Evolutionary conservation across 2,888 invertebrate genomes (phyloP), one percentile per base, ranked within the genome.

Genomic region (Drosophila mercatorum): DNA sequence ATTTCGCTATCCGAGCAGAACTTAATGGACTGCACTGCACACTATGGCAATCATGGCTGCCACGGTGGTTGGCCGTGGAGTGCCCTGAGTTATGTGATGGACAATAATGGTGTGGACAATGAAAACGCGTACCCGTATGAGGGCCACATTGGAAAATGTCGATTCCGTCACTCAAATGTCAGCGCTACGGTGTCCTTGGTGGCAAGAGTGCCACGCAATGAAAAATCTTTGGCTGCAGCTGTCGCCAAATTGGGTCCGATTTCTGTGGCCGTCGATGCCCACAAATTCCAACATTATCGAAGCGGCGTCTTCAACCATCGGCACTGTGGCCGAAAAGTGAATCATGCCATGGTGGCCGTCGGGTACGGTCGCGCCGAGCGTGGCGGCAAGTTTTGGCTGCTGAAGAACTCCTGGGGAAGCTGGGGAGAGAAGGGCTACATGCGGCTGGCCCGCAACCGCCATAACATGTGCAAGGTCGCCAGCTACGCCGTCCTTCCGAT

Each of bases 351-450:
- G 0, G 92, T 98, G 63, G 97, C 97, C 2, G 98, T 98, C 0
- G 98, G 92, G 6, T 98, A 97, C 92, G 98, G 98, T 38, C 4
- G 38, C 38, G 5, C 12, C 28, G 94, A 94, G 0, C 12, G 38
- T 38, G 5, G 38, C 3, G 38, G 38, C 7, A 28, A 51, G 41
- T 64, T 10, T 93, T 98, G 98, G 98, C 93, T 98, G 55, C 93
- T 98, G 14, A 98, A 98, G 93, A 98, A 98, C 93, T 98, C 98
- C 0, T 98, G 98, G 98, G 98, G 98, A 84, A 95, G 97, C 91
- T 98, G 98, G 98, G 98, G 98, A 17, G 98, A 98, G 91, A 97
- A 97, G 91, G 98, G 98, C 0, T 98, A 98, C 88, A 95, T 98
- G 1, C 94, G 98, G 1, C 98, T 98, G 96, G 95, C 97, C 0